Percentiles rank a stretch among this genome's conserved stretches.
These are phyloP conservation scores for Catocala nupta DNA, from an alignment of 2,888 invertebrate genomes.

Conservation along the genomic window DNA sequence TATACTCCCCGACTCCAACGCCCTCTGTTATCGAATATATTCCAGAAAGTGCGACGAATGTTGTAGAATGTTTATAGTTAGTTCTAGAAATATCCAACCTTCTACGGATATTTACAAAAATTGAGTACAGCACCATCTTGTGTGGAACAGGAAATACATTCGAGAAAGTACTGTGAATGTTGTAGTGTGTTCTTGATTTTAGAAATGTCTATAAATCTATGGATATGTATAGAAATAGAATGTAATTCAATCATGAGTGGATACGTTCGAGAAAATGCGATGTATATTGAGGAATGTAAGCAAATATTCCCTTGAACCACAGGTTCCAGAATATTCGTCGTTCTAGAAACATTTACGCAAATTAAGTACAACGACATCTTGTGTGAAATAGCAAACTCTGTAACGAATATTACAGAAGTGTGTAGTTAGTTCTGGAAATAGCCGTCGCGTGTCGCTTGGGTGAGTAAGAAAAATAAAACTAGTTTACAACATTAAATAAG, in stretches of 20 bases:
- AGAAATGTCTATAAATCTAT: too few species aligned
- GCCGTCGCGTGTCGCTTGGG: too few species aligned
- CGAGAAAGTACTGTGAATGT: too few species aligned
- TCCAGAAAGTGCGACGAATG: constrained; percentile 36
- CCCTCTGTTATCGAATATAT: constrained; percentile 52
- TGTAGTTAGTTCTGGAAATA: too few species aligned
- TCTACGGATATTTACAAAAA: not conserved
- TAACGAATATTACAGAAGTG: too few species aligned
- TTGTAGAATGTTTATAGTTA: constrained; percentile 33
- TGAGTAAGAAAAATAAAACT: too few species aligned
- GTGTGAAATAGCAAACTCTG: constrained; percentile 51
- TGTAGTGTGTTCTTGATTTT: too few species aligned
- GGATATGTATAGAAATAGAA: too few species aligned
- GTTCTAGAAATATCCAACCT: constrained; percentile 32
- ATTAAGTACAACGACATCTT: constrained; percentile 60
- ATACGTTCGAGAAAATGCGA: constrained; percentile 38
- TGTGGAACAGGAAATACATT: constrained; percentile 50
- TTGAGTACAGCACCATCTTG: constrained; percentile 60
- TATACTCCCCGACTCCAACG: constrained; percentile 54
- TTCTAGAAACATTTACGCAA: not conserved
- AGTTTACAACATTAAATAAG: too few species aligned
- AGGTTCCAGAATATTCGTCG: not conserved
- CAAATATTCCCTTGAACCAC: constrained; percentile 33
- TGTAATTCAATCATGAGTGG: not conserved
- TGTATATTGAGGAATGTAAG: constrained; percentile 33